A percentile compares a stretch with the other conserved stretches of the same genome.
phyloP scores from a whole-genome alignment of 2,888 invertebrate species.

The Pristionchus arcanus region DNA sequence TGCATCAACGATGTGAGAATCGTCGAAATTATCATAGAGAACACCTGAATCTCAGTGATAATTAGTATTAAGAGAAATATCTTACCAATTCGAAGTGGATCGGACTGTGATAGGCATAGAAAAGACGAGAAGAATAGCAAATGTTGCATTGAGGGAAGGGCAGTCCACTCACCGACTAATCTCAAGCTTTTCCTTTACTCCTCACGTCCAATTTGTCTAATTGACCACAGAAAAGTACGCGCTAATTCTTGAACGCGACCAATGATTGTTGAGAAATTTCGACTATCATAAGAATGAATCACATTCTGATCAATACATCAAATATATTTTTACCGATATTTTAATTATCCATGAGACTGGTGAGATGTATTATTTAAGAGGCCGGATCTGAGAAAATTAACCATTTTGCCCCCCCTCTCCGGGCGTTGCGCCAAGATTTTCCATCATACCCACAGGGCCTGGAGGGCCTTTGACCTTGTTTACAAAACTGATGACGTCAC shows the following conservation, averaged over 20 bases:
- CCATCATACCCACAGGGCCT: too few relatives aligned
- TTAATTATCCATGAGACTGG: too few relatives aligned
- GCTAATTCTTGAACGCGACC: not conserved
- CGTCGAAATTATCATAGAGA: not conserved
- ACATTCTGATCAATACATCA: too few relatives aligned
- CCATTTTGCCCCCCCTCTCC: too few relatives aligned
- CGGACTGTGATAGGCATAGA: not conserved
- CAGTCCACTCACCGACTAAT: constrained; percentile 8
- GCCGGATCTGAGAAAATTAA: too few relatives aligned
- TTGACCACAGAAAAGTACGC: not conserved
- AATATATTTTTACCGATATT: too few relatives aligned
- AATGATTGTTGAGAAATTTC: too few relatives aligned
- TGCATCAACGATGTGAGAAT: constrained; percentile 25
- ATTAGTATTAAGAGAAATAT: not conserved
- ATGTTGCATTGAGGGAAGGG: constrained; percentile 16
- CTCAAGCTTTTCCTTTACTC: not conserved
- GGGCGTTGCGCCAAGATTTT: too few relatives aligned
- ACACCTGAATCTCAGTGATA: not conserved
- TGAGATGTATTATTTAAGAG: too few relatives aligned
- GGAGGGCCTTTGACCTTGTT: too few relatives aligned
- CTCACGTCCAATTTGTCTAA: constrained; percentile 1
- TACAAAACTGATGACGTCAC: too few relatives aligned
- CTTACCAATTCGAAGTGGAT: constrained; percentile 1
- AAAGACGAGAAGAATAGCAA: not conserved
- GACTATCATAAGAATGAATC: too few relatives aligned